phyloP scores from a whole-genome alignment of 2,113 vertebrate genomes.

The Phalacrocorax carbo region DNA sequence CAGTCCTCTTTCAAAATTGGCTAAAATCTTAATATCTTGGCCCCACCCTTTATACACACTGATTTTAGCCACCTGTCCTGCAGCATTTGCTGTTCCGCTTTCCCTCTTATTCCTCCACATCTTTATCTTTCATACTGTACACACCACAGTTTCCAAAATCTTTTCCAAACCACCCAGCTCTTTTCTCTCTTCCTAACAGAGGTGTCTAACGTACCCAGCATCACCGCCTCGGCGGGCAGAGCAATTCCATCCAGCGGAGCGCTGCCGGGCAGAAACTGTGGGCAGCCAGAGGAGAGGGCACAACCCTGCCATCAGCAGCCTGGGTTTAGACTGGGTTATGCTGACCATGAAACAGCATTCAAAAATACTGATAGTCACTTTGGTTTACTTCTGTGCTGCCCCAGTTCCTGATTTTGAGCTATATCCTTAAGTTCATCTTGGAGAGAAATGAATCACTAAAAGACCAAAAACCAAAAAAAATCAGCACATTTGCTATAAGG shows the following conservation, averaged over 20 bases:
- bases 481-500: not conserved
- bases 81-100: not conserved
- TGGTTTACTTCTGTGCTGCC: not conserved
- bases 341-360: not conserved
- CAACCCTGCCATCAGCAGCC: not conserved
- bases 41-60: not conserved
- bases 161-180: not conserved
- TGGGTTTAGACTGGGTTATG: not conserved
- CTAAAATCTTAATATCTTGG: not conserved
- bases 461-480: not conserved
- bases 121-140: not conserved
- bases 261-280: fast-evolving
- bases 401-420: not conserved
- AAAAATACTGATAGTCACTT: not conserved
- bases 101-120: not conserved
- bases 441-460: not conserved
- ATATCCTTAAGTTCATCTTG: not conserved
- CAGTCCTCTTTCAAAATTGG: not conserved
- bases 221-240: not conserved
- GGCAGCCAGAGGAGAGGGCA: not conserved
- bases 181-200: not conserved
- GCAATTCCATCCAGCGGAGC: not conserved
- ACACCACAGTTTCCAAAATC: not conserved
- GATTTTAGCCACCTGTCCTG: not conserved
- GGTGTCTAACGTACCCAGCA: not conserved